Conservation (phyloP, 2,113 vertebrate genomes). For the Paradoxurus hermaphroditus region DNA sequence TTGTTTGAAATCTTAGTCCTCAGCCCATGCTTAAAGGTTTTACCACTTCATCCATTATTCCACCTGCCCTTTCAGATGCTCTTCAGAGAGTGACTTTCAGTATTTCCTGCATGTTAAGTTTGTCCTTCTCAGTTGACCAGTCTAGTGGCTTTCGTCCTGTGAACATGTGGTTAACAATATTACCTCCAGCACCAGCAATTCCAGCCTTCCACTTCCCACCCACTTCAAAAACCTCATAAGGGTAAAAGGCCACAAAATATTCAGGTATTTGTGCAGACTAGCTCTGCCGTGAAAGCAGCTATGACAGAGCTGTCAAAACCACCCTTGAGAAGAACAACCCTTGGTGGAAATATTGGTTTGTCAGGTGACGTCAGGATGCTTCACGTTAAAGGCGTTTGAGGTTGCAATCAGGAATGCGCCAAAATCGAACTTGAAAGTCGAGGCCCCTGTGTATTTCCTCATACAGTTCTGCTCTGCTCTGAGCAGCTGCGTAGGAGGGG, state of each 20-base stretch:
- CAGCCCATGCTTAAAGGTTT: neutral
- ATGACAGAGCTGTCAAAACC: neutral
- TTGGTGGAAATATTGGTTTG: neutral
- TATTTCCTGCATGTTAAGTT: neutral
- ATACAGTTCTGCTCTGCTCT: fast-evolving
- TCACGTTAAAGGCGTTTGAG: neutral
- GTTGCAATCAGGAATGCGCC: neutral
- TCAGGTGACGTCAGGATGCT: neutral
- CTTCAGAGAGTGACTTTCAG: neutral
- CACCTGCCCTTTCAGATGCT: neutral
- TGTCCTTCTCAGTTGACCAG: neutral
- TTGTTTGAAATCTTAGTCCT: neutral
- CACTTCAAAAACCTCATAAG: neutral
- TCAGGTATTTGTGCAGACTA: neutral
- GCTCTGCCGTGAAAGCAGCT: neutral
- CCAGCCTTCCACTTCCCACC: neutral
- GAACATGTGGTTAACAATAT: neutral
- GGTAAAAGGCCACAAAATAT: neutral
- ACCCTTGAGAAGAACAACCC: neutral
- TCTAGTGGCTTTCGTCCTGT: neutral
- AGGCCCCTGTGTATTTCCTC: neutral
- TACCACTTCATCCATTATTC: neutral
- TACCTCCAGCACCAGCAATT: neutral
- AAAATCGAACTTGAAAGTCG: neutral
- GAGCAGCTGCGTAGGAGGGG: neutral